Base-by-base conservation (phyloP, 1,140 invertebrate species). In the Globodera ellingtonae region DNA sequence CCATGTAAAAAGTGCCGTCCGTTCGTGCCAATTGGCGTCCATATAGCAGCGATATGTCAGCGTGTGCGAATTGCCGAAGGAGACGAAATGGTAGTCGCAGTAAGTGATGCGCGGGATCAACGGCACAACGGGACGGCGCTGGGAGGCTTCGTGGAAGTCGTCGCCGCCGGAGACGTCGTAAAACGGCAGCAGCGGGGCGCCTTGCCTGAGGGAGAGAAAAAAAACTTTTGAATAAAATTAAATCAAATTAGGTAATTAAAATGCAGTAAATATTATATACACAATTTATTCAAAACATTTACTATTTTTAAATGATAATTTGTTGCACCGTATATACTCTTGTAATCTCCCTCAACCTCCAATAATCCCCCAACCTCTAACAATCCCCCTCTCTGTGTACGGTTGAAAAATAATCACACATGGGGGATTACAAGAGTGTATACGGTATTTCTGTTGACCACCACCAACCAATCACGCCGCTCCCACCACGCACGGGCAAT, bases 401-500 rank as follows among this genome's bases (percentile, higher is more conserved):
- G 24, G 24, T 24, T 24, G 1, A 24, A 24, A 24, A 24, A 24
- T 24, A 24, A 24, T 24, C 24, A 0, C 24, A 0, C 24, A 24
- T 24, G 24, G 1, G 24, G 24, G 24, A 24, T 24, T 24, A 24
- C 24, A 24, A 24, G 24, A 24, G 24, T 1, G 1, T 24, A 24
- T 24, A 24, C 24, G 24, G 24, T 35, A 35, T 35, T 35, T 35
- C 35, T 35, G 35, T 35, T 35, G 35, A 35, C 3, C 35, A 35
- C 10, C n/a, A 80, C 78, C 15, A 24, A 81, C 79, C 79, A 81
- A 46, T 81, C 79, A 50, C 70, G 81, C 5, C 70, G 35, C 24
- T 81, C 79, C 79, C 79, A 82, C 81, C 81, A 82, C 46, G 81
- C 81, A 8, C 81, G 79, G 10, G 79, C 79, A 10, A 82, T 82